Percentiles rank a stretch among this genome's conserved stretches.
Conservation (phyloP, 2,113 vertebrate species). For the Phalacrocorax carbo region DNA sequence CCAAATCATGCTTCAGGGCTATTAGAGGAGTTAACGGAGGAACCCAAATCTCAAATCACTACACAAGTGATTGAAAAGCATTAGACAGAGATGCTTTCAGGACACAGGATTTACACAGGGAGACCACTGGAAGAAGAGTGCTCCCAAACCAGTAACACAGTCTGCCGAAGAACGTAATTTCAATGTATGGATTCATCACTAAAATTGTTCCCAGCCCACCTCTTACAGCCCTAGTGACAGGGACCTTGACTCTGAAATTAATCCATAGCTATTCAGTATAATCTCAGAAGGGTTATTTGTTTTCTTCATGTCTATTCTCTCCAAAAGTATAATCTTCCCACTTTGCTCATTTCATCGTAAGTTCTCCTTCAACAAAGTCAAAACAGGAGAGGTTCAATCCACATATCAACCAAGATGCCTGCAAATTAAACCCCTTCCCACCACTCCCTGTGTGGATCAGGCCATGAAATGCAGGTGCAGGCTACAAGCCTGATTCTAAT, state of each 20-base stretch:
- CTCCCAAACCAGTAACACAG: neutral
- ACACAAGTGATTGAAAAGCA: accelerated
- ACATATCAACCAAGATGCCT: accelerated
- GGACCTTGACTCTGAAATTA: neutral
- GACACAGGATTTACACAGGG: neutral
- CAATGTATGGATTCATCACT: neutral
- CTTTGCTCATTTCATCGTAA: neutral
- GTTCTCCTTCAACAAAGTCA: neutral
- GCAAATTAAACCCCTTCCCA: neutral
- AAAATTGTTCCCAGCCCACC: neutral
- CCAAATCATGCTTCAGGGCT: neutral
- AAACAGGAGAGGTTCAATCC: neutral
- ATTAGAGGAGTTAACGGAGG: neutral
- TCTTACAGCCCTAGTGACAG: neutral
- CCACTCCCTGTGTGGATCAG: accelerated
- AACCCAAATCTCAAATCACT: neutral
- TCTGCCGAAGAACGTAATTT: neutral
- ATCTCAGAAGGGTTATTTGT: neutral
- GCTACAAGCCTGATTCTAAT: neutral
- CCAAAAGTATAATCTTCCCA: neutral
- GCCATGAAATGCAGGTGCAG: neutral
- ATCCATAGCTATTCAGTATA: neutral
- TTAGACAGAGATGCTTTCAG: neutral
- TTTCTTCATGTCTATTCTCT: neutral
- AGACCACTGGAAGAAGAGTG: neutral